A percentile compares a stretch with the other conserved stretches of the same genome.
Evolutionary conservation across 2,113 vertebrate species (phyloP).

Genomic region (Eurystomus gularis): DNA sequence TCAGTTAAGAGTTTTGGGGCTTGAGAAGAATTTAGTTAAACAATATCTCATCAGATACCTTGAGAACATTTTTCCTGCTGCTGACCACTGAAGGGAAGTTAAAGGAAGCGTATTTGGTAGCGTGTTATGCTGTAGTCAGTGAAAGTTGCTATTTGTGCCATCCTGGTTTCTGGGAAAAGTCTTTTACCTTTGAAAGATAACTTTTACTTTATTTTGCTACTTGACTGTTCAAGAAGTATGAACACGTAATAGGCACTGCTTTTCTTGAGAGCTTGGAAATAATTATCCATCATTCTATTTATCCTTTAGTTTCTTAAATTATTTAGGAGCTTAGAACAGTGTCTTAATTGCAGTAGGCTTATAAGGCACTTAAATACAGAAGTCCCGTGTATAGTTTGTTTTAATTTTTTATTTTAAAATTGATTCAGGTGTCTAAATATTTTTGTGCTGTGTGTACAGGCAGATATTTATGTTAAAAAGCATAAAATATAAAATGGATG

Average conservation of each 20-base stretch:
- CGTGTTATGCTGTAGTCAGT: background rate
- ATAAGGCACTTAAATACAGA: constrained; percentile 28
- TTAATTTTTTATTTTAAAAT: constrained; percentile 60
- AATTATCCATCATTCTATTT: background rate
- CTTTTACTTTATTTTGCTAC: background rate
- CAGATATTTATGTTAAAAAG: constrained; percentile 9
- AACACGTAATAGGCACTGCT: background rate
- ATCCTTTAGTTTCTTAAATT: background rate
- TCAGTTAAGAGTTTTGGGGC: background rate
- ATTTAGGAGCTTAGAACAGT: background rate
- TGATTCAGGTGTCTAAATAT: constrained; percentile 25
- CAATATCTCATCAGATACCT: background rate
- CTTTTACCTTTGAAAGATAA: background rate
- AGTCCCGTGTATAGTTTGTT: background rate
- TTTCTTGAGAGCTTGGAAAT: background rate
- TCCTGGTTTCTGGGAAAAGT: background rate
- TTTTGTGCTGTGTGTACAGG: constrained; percentile 30
- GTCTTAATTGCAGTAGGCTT: background rate
- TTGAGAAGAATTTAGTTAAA: background rate
- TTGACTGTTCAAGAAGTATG: background rate
- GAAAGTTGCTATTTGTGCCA: background rate
- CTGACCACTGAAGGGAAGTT: background rate
- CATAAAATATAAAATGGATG: constrained; percentile 16
- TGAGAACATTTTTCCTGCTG: background rate
- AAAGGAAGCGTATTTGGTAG: background rate